Evolutionary conservation across 1,140 invertebrate species (phyloP).

Genomic region (Pantala flavescens): DNA sequence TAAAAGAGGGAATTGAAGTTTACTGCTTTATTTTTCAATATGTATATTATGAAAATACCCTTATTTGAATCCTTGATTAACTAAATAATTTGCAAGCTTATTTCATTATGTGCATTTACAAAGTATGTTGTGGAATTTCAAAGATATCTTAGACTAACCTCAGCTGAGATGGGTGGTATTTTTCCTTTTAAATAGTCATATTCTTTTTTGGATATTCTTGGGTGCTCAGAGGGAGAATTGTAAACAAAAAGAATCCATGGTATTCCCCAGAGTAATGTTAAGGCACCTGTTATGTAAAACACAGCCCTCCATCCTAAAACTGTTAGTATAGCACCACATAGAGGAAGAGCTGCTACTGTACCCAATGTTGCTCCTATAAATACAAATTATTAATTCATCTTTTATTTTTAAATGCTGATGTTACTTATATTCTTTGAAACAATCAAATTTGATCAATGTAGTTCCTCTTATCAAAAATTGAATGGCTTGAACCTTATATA

Average conservation of each 20-base stretch:
- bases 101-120: too few species aligned
- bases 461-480: too few species aligned
- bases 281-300: constrained; percentile 57
- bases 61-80: too few species aligned
- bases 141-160: neutral
- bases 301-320: constrained; percentile 58
- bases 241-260: constrained; percentile 54
- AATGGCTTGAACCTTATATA: too few species aligned
- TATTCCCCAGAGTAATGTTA: constrained; percentile 48
- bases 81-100: too few species aligned
- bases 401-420: too few species aligned
- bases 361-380: constrained; percentile 62
- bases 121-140: too few species aligned
- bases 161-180: constrained; percentile 26
- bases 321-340: constrained; percentile 53
- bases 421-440: too few species aligned
- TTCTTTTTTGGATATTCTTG: constrained; percentile 63
- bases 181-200: constrained; percentile 58
- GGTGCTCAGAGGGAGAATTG: constrained; percentile 62
- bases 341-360: constrained; percentile 60
- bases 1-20: too few species aligned
- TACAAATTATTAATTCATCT: constrained; percentile 11
- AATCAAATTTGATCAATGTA: too few species aligned
- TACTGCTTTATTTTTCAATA: too few species aligned
- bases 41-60: too few species aligned